phyloP scores from a whole-genome alignment of 1,140 invertebrate species.

The Drosophila repleta region DNA sequence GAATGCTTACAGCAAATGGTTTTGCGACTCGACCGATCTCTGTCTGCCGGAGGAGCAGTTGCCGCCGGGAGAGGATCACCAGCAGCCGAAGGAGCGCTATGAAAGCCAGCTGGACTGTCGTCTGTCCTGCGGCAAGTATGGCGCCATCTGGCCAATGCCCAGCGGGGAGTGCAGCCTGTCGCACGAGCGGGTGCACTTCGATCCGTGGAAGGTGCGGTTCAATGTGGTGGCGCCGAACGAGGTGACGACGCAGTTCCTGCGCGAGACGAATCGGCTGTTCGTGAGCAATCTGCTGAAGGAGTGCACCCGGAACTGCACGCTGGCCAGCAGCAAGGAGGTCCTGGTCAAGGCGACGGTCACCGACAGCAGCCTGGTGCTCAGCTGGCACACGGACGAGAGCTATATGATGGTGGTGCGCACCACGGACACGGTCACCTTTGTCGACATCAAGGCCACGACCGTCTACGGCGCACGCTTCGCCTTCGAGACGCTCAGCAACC shows the following conservation, averaged over 20 bases:
- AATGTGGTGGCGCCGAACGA: constrained; percentile 84
- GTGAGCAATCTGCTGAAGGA: constrained; percentile 85
- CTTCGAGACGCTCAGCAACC: constrained; percentile 90
- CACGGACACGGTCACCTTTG: constrained; percentile 85
- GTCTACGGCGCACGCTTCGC: constrained; percentile 91
- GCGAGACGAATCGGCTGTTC: constrained; percentile 85
- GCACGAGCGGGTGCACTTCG: constrained; percentile 84
- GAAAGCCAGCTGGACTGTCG: constrained; percentile 86
- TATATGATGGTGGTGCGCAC: constrained; percentile 86
- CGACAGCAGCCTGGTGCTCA: constrained; percentile 84
- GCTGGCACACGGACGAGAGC: constrained; percentile 88
- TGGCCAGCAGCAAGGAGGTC: constrained; percentile 84
- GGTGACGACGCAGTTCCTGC: constrained; percentile 84
- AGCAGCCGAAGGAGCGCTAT: constrained; percentile 55
- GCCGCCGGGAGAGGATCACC: not conserved
- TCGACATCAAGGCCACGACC: constrained; percentile 87
- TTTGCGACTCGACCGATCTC: constrained; percentile 57
- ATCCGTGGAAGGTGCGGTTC: constrained; percentile 86
- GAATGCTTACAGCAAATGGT: constrained; percentile 54
- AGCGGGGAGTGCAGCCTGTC: constrained; percentile 85
- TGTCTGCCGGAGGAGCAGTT: constrained; percentile 46
- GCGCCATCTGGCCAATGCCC: constrained; percentile 89
- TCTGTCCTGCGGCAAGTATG: constrained; percentile 87
- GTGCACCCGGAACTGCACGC: constrained; percentile 85
- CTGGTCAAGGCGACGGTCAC: constrained; percentile 85